Evolutionary conservation across 1,140 invertebrate genomes (phyloP).

Genomic region (Bombyx mandarina): DNA sequence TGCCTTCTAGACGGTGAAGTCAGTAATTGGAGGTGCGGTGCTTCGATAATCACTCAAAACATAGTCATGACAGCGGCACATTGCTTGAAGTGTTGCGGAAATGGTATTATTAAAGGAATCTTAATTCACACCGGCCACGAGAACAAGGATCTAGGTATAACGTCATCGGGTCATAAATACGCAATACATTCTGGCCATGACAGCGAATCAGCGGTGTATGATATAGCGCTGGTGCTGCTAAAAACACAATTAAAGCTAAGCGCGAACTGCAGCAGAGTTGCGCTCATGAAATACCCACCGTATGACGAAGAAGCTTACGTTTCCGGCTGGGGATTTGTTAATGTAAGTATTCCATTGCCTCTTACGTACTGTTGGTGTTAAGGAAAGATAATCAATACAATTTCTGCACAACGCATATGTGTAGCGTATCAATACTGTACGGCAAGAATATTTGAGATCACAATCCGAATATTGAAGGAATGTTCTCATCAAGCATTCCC

Average conservation of each 20-base stretch:
- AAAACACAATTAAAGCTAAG: not conserved
- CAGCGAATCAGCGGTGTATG: not conserved
- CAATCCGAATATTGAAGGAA: no score
- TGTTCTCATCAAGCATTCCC: no score
- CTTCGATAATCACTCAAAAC: conserved; percentile 16
- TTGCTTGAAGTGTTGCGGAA: conserved; percentile 8
- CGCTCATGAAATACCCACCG: conserved; percentile 15
- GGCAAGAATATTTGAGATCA: no score
- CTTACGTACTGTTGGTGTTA: no score
- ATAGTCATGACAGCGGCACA: conserved; percentile 18
- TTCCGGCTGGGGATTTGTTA: conserved; percentile 31
- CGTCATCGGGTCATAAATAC: not conserved
- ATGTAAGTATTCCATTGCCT: conserved; percentile 19
- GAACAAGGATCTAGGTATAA: not conserved
- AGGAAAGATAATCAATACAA: no score
- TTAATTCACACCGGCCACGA: not conserved
- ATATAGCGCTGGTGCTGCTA: conserved; percentile 10
- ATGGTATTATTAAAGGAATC: no score
- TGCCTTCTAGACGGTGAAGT: not conserved
- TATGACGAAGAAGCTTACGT: conserved; percentile 10
- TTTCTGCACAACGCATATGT: no score
- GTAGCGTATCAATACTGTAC: no score
- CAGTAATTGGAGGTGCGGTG: conserved; percentile 9
- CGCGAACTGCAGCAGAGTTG: conserved; percentile 7
- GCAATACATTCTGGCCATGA: conserved; percentile 4